Base-by-base conservation (phyloP, 2,797 vertebrate species). In the Crenuchus spilurus region DNA sequence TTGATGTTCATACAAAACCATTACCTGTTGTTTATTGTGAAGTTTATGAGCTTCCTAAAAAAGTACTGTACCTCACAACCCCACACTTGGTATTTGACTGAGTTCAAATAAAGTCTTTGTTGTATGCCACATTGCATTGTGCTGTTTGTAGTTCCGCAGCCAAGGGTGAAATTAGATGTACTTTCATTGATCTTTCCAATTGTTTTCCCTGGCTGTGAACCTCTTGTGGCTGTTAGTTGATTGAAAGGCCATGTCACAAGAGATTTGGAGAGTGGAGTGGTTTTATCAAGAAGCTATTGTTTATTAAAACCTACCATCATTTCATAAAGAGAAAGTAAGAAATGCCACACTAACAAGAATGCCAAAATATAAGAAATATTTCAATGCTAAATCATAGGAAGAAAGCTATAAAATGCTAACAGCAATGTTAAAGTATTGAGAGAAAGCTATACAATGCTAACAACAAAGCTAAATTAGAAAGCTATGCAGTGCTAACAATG, bases 111-210 rank as follows among this genome's bases (percentile, higher is more conserved):
- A 48, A 8, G 44, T 61, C 41, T 70, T 60, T 54, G 42, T 70
- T 6, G 16, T 51, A 46, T 49, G 65, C 55, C 57, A 31, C 26
- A 6, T 37, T 30, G 44, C 3, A 28, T 44, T 13, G 55, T 33
- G 20, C 48, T 68, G 22, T 72, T 75, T 68, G 20, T 65, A 28
- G 11, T 22, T 48, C 44, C 33, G 44, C 16, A 58, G 67, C 11
- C 10, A 51, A 33, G 58, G 79, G 84, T 85, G 81, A 87, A 87
- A 82, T 79, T 78, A 79, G 49, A 82, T 68, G 63, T 70, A 75
- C 76, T 83, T 83, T 70, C 64, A 83, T 80, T 84, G 84, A 88
- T 85, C 79, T 75, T 82, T 84, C 82, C 74, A 28, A 74, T 68
- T 78, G 58, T 82, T 86, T 76, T 75, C 65, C 11, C 42, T 70